phyloP scores from a whole-genome alignment of 2,113 vertebrate species.

The Salvator merianae region DNA sequence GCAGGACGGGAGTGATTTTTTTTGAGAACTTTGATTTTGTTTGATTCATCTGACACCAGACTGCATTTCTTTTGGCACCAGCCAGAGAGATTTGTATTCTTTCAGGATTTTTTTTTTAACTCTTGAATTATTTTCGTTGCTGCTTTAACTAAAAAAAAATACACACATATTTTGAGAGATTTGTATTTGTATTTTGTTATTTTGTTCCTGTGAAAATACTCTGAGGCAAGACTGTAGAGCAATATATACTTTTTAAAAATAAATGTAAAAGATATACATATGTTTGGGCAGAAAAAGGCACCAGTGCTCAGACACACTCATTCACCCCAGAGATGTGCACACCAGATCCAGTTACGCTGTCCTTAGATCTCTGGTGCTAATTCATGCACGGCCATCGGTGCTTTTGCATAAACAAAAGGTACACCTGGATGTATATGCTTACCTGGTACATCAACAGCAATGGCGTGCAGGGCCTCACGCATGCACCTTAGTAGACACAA shows the following conservation, averaged over 20 bases:
- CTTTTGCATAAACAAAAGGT: neutral
- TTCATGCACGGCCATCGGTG: neutral
- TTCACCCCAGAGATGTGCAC: neutral
- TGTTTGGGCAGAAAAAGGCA: neutral
- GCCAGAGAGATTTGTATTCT: neutral
- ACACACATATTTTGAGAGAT: too few species aligned
- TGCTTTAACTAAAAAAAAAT: neutral
- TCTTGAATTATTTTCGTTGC: neutral
- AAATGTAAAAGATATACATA: neutral
- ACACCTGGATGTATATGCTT: neutral
- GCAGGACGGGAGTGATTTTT: neutral
- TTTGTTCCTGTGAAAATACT: neutral
- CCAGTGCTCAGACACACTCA: neutral
- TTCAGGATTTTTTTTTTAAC: neutral
- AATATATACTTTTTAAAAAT: neutral
- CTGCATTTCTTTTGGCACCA: neutral
- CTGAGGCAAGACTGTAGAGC: neutral
- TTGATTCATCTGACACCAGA: neutral
- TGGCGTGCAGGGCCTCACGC: accelerated
- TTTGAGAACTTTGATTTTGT: neutral
- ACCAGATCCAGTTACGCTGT: neutral
- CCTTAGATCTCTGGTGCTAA: accelerated
- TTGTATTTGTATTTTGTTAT: neutral
- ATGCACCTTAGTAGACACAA: accelerated
- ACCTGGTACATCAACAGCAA: neutral